These are phyloP conservation scores for Whitmania pigra DNA, from an alignment of 1,140 invertebrate genomes.

Conservation along the genomic window DNA sequence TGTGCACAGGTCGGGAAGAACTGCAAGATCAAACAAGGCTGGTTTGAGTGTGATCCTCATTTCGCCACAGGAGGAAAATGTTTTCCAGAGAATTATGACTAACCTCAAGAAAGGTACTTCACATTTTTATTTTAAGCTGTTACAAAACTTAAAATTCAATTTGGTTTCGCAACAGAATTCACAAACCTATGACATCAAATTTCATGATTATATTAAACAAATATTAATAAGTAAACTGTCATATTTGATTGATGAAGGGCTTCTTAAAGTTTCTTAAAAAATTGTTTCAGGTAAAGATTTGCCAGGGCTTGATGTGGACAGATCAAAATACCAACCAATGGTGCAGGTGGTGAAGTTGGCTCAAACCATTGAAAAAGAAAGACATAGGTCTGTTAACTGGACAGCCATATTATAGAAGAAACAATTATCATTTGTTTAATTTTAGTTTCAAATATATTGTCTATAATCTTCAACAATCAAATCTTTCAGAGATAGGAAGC, in stretches of 20 bases:
- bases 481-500: neutral
- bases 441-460: no score
- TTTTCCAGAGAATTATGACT: constrained; percentile 66
- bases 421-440: no score
- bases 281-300: constrained; percentile 2
- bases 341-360: neutral
- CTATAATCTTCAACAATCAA: neutral
- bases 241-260: no score
- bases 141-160: no score
- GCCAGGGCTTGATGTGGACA: neutral
- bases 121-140: neutral
- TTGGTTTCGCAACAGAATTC: no score
- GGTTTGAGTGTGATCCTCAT: constrained; percentile 84
- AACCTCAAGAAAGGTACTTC: constrained; percentile 62
- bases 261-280: no score
- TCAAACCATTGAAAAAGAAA: constrained; percentile 12
- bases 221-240: no score
- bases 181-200: no score
- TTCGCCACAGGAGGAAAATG: constrained; percentile 67
- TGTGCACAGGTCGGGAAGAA: constrained; percentile 87
- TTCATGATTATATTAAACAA: no score
- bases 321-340: neutral
- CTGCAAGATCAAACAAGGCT: constrained; percentile 71
- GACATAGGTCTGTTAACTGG: neutral
- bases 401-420: no score